phyloP scores from a whole-genome alignment of 2,797 vertebrate genomes.

The Brotula barbata region DNA sequence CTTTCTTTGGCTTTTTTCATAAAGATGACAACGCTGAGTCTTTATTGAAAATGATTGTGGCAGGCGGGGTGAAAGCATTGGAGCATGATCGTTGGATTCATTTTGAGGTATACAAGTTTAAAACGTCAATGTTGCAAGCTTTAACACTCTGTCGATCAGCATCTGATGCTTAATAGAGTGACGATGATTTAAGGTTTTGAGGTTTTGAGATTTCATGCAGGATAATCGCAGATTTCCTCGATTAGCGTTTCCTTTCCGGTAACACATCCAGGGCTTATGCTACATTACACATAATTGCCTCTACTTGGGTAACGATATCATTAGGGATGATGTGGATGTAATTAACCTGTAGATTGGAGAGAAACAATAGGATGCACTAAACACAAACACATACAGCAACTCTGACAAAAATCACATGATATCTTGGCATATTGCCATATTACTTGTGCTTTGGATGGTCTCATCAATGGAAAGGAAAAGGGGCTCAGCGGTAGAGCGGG shows the following conservation, averaged over 20 bases:
- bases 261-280: slow-evolving; percentile 39
- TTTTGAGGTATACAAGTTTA: slow-evolving; percentile 60
- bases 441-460: slow-evolving; percentile 50
- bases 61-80: slow-evolving; percentile 1
- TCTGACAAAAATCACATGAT: slow-evolving; percentile 47
- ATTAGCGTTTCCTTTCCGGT: slow-evolving; percentile 14
- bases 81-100: slow-evolving; percentile 45
- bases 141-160: slow-evolving; percentile 25
- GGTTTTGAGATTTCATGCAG: slow-evolving; percentile 47
- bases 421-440: slow-evolving; percentile 58
- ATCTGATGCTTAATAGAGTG: background rate
- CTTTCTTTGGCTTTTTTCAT: slow-evolving; percentile 71
- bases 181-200: too few species aligned
- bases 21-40: slow-evolving; percentile 34
- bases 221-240: slow-evolving; percentile 33
- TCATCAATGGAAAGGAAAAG: slow-evolving; percentile 30
- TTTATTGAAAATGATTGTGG: slow-evolving; percentile 33
- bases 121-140: slow-evolving; percentile 31
- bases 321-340: slow-evolving; percentile 32
- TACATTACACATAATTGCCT: slow-evolving; percentile 53
- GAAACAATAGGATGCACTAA: slow-evolving; percentile 53
- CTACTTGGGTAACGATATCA: slow-evolving; percentile 25
- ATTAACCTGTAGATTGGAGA: slow-evolving; percentile 28
- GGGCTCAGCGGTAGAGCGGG: too few species aligned
- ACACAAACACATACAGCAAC: slow-evolving; percentile 47